These are phyloP conservation scores for Scalopus aquaticus DNA, from an alignment of 2,113 vertebrate species.

Conservation along the genomic window DNA sequence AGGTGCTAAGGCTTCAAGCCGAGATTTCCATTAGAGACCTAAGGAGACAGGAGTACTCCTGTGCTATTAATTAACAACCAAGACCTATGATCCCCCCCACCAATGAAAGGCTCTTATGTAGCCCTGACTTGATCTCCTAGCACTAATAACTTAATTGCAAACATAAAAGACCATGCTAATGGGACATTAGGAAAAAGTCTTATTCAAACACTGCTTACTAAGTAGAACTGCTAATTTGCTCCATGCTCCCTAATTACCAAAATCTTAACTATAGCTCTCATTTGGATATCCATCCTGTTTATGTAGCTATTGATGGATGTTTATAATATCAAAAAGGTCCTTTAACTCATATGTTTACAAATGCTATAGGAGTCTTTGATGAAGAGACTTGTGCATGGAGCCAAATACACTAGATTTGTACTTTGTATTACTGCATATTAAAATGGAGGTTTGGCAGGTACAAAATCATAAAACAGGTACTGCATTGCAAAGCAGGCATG, in stretches of 20 bases:
- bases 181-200: conserved; percentile 31
- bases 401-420: neutral
- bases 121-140: conserved; percentile 24
- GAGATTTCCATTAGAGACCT: conserved; percentile 58
- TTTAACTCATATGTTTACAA: neutral
- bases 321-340: neutral
- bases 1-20: conserved; percentile 30
- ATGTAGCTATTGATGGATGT: neutral
- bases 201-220: neutral
- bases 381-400: neutral
- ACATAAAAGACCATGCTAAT: conserved; percentile 37
- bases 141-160: conserved; percentile 51
- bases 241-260: neutral
- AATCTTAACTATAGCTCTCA: neutral
- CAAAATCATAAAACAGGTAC: neutral
- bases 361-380: neutral
- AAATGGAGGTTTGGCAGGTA: neutral
- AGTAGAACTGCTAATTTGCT: neutral
- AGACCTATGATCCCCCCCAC: neutral
- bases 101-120: conserved; percentile 39
- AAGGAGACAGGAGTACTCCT: neutral
- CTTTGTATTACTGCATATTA: neutral
- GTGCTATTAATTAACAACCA: conserved; percentile 53
- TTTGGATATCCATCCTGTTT: neutral
- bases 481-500: neutral